phyloP scores from a whole-genome alignment of 2,888 invertebrate species.

The Caenorhabditis panamensis region DNA sequence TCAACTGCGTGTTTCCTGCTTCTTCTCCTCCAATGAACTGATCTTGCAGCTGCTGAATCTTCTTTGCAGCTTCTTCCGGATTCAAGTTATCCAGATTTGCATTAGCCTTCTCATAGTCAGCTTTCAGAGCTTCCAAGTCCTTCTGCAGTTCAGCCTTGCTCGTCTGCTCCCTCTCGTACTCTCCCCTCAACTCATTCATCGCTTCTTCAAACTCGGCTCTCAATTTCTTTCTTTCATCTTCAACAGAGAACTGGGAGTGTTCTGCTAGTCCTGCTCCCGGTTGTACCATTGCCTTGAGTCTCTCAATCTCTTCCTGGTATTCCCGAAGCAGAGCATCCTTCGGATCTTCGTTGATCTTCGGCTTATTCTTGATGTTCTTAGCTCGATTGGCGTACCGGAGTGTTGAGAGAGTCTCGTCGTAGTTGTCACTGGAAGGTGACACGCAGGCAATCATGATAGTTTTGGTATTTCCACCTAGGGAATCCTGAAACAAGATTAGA shows the following conservation, averaged over 20 bases:
- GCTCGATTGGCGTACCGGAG: slow-evolving; percentile 91
- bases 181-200: slow-evolving; percentile 84
- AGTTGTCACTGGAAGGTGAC: slow-evolving; percentile 97
- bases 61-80: slow-evolving; percentile 76
- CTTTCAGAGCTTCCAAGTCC: slow-evolving; percentile 84
- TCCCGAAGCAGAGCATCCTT: slow-evolving; percentile 91
- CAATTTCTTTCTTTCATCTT: slow-evolving; percentile 83
- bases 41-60: slow-evolving; percentile 86
- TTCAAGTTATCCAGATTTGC: slow-evolving; percentile 70
- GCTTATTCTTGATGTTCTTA: slow-evolving; percentile 98
- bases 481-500: slow-evolving; percentile 87
- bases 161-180: slow-evolving; percentile 83
- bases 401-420: slow-evolving; percentile 91
- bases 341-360: slow-evolving; percentile 97
- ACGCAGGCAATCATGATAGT: slow-evolving; percentile 99
- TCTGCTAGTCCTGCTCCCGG: slow-evolving; percentile 46
- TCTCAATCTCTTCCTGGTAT: slow-evolving; percentile 90
- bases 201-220: slow-evolving; percentile 85
- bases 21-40: slow-evolving; percentile 89
- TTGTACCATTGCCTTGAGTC: slow-evolving; percentile 85
- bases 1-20: slow-evolving; percentile 87
- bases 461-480: slow-evolving; percentile 97
- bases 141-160: slow-evolving; percentile 84
- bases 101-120: slow-evolving; percentile 83
- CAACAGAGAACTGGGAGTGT: slow-evolving; percentile 70